Base-by-base conservation (phyloP, 2,888 invertebrate species). In the Nebria salina region DNA sequence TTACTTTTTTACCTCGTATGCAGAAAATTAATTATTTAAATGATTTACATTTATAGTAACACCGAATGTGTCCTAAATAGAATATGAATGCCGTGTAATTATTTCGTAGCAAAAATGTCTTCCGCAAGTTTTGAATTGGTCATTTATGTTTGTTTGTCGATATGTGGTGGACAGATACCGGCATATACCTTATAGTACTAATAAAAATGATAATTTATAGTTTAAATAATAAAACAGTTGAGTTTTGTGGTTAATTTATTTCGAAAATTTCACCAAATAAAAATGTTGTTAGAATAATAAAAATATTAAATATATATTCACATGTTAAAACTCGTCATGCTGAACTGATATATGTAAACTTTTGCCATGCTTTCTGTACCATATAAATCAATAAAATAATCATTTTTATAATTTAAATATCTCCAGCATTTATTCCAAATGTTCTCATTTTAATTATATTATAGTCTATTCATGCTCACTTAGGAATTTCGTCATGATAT, bases 301-400 rank as follows among this genome's bases (percentile, higher is more conserved):
- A 54, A 2, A 54, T 54, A 54, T 11, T 11, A 54, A 54, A 54
- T 54, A 54, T 43, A 43, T 54, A 54, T 54, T 54, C 54, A 54
- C 54, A 54, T 54, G 54, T 54, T 54, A 54, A 54, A 54, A 54
- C 13, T 54, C 20, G 54, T 54, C 54, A 54, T 54, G 54, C 54
- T 54, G 54, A 54, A 54, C 54, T 54, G 54, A 54, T 54, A 34
- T 34, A 11, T 54, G 54, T 54, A 54, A 54, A 54, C 54, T 54
- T 54, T 54, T 54, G 54, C 54, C 54, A 54, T 54, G 54, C 54
- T 54, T 54, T 54, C 54, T 54, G 54, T 54, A 54, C 54, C 54
- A 54, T 54, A 54, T 54, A 54, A 11, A 13, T 54, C 54, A 54
- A 54, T 54, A 8, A 54, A 54, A 54, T 54, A 54, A 54, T 11